Conservation (phyloP, 2,888 invertebrate genomes). For the Eupithecia centaureata region DNA sequence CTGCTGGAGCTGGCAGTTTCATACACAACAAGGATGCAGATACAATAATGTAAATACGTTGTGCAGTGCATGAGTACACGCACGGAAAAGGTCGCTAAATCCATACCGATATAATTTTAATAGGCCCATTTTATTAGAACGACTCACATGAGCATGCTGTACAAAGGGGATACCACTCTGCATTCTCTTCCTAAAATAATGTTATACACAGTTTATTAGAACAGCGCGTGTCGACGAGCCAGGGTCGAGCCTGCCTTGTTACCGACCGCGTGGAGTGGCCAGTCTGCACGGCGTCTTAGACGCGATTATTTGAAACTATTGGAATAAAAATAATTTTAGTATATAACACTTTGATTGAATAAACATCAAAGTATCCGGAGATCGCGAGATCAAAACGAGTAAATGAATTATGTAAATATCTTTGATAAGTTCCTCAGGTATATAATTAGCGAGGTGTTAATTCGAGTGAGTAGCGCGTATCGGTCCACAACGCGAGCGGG, state of each 20-base stretch:
- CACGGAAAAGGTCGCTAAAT: no score
- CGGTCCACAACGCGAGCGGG: conserved; percentile 19
- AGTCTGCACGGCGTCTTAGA: no score
- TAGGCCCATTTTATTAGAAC: not conserved
- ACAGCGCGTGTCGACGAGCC: not conserved
- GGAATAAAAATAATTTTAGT: not conserved
- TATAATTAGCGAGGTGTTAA: conserved; percentile 1
- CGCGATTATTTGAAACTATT: no score
- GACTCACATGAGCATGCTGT: not conserved
- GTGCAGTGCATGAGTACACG: no score
- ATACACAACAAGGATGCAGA: not conserved
- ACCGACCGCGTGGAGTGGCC: no score
- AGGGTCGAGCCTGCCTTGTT: not conserved
- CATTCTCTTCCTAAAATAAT: not conserved
- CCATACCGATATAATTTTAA: no score
- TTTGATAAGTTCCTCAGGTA: conserved; percentile 5
- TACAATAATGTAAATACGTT: not conserved
- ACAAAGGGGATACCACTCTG: not conserved
- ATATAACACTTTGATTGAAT: not conserved
- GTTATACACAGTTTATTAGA: not conserved
- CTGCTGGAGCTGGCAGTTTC: not conserved
- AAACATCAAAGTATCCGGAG: not conserved
- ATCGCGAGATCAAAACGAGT: not conserved
- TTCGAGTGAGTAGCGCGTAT: not conserved
- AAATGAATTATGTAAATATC: not conserved